Evolutionary conservation across 2,797 vertebrate species (phyloP).

Genomic region (Acestrorhynchus altus): DNA sequence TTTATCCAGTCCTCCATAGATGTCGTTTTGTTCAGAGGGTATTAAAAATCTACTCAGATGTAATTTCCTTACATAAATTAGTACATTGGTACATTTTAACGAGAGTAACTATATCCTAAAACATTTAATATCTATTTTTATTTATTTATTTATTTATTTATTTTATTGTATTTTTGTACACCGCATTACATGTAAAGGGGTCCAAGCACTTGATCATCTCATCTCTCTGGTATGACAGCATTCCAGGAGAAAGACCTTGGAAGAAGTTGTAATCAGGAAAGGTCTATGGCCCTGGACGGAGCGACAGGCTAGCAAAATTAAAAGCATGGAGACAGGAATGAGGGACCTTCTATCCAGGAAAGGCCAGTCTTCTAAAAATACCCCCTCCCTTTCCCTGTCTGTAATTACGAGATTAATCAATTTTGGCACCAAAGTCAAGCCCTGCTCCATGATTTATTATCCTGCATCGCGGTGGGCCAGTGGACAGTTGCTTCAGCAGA

Average conservation of each 20-base stretch:
- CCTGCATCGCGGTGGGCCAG: slow-evolving; percentile 24
- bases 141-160: too few species aligned
- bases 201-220: slow-evolving; percentile 33
- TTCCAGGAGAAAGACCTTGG: slow-evolving; percentile 9
- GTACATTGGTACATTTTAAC: too few species aligned
- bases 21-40: too few species aligned
- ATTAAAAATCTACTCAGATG: too few species aligned
- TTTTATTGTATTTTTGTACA: not conserved
- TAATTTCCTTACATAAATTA: too few species aligned
- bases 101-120: too few species aligned
- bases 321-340: slow-evolving; percentile 45
- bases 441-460: slow-evolving; percentile 54
- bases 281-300: not conserved
- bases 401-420: slow-evolving; percentile 81
- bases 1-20: too few species aligned
- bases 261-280: slow-evolving; percentile 50
- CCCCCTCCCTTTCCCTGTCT: slow-evolving; percentile 74
- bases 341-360: slow-evolving; percentile 65
- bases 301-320: slow-evolving; percentile 51
- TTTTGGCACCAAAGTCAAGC: slow-evolving; percentile 50
- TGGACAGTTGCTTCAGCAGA: slow-evolving; percentile 52
- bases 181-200: not conserved
- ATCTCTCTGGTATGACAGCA: slow-evolving; percentile 30
- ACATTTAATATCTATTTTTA: too few species aligned
- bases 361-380: slow-evolving; percentile 78